These are phyloP conservation scores for Tupiocoris notatus DNA, from an alignment of 2,888 invertebrate species.

Conservation along the genomic window DNA sequence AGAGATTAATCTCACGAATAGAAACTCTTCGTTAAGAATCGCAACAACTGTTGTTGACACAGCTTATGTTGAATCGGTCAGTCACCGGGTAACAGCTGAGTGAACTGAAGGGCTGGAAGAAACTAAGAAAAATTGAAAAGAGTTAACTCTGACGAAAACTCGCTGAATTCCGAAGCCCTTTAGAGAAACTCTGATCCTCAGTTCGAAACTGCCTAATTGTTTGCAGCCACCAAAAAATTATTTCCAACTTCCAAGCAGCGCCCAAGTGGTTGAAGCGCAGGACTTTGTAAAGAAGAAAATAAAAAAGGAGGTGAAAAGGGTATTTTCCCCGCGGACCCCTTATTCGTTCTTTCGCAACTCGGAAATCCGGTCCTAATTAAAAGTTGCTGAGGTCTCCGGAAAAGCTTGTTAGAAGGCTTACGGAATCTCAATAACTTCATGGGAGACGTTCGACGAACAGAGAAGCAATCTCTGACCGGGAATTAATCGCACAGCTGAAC, in stretches of 20 bases:
- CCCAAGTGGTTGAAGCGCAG: not conserved
- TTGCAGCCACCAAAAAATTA: slow-evolving; percentile 26
- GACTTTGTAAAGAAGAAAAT: not conserved
- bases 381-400: not conserved
- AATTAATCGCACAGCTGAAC: no score
- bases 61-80: not conserved
- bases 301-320: not conserved
- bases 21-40: no score
- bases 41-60: not conserved
- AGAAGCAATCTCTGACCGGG: no score
- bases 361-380: not conserved
- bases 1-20: no score
- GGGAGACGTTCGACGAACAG: not conserved
- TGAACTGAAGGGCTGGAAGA: not conserved
- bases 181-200: slow-evolving; percentile 28
- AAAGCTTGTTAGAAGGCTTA: not conserved
- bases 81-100: not conserved
- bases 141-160: not conserved
- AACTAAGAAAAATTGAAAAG: not conserved
- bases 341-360: not conserved
- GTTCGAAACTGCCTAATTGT: slow-evolving; percentile 29
- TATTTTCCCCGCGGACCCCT: not conserved
- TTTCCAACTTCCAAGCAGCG: slow-evolving; percentile 8
- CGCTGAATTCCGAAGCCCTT: slow-evolving; percentile 16
- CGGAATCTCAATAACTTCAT: not conserved